These are phyloP conservation scores for Sepioteuthis lessoniana DNA, from an alignment of 2,888 invertebrate genomes.

Conservation along the genomic window DNA sequence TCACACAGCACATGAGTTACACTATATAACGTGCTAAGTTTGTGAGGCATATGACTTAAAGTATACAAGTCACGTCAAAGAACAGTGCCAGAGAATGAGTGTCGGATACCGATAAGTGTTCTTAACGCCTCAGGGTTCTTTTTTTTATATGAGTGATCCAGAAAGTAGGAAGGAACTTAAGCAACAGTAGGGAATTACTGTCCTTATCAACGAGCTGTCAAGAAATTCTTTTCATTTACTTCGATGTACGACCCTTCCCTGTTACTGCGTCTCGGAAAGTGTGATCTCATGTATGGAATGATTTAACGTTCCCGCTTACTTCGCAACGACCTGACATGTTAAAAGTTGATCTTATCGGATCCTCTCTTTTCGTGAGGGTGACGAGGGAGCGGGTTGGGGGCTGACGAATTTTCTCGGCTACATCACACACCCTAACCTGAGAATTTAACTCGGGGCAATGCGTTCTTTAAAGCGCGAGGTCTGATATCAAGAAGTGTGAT, in stretches of 20 bases:
- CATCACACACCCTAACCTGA: background rate
- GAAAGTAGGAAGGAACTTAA: background rate
- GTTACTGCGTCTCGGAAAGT: background rate
- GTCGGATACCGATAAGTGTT: background rate
- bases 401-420: background rate
- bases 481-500: no score
- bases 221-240: background rate
- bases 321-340: background rate
- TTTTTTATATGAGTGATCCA: background rate
- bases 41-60: background rate
- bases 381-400: no score
- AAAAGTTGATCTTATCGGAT: background rate
- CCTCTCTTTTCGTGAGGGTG: no score
- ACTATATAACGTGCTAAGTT: background rate
- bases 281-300: background rate
- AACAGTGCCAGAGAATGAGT: background rate
- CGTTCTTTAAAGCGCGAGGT: no score
- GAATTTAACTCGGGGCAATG: no score
- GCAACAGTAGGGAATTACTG: background rate
- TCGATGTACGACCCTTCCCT: background rate
- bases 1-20: background rate
- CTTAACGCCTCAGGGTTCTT: background rate
- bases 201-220: background rate
- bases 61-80: background rate
- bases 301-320: background rate